Evolutionary conservation across 1,140 invertebrate genomes (phyloP).

Genomic region (Arctopsyche grandis): DNA sequence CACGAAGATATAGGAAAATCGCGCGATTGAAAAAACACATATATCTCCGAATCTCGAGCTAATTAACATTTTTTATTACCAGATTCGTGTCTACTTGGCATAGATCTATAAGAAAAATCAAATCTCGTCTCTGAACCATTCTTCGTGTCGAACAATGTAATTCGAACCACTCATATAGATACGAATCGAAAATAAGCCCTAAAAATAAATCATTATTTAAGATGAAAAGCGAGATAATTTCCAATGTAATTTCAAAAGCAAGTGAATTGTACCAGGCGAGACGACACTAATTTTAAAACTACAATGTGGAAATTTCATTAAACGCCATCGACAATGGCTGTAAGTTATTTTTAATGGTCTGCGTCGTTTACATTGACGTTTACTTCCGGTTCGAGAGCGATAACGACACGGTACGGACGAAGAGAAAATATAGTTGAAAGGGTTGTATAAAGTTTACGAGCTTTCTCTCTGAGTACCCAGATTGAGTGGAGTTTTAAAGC

Average conservation of each 20-base stretch:
- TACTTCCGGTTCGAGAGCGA: background rate
- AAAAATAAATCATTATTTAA: too few species aligned
- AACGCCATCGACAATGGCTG: background rate
- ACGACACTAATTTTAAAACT: background rate
- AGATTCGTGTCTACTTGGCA: too few species aligned
- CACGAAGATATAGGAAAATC: too few species aligned
- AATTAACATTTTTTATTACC: too few species aligned
- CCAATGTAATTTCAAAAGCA: background rate
- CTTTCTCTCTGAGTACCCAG: background rate
- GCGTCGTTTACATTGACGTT: background rate
- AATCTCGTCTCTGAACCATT: too few species aligned
- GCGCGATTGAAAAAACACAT: too few species aligned
- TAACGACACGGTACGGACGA: background rate
- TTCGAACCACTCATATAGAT: too few species aligned
- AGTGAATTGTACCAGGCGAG: background rate
- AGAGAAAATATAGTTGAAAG: background rate
- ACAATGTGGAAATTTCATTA: background rate
- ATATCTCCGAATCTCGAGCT: too few species aligned
- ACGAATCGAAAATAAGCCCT: too few species aligned
- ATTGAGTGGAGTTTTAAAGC: conserved; percentile 12
- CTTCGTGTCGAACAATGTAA: too few species aligned
- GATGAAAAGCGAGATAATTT: background rate
- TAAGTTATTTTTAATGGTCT: background rate
- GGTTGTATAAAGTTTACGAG: conserved; percentile 13
- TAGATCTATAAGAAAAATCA: too few species aligned